Evolutionary conservation across 1,140 invertebrate genomes (phyloP).

Genomic region (Trachelipus rathkii): DNA sequence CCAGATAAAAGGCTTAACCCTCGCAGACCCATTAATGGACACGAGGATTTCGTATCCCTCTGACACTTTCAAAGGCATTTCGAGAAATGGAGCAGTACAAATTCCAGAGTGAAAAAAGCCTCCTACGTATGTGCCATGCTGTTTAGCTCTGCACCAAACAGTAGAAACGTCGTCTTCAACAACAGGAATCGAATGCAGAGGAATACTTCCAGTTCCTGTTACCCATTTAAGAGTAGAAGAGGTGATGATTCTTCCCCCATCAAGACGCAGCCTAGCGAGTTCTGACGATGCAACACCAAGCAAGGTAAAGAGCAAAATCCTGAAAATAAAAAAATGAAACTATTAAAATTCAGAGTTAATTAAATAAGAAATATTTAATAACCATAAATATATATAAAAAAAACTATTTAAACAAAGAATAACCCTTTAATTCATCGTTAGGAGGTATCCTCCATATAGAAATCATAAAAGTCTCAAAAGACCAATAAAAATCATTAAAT

Average conservation of each 20-base stretch:
- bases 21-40: conserved; percentile 41
- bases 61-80: conserved; percentile 20
- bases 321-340: not conserved
- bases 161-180: conserved; percentile 36
- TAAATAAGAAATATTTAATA: not conserved
- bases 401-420: no score
- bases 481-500: no score
- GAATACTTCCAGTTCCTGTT: conserved; percentile 11
- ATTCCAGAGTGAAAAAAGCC: conserved; percentile 37
- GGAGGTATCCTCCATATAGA: no score
- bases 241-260: conserved; percentile 37
- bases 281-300: conserved; percentile 23
- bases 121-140: conserved; percentile 37
- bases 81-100: conserved; percentile 42
- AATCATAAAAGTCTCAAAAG: no score
- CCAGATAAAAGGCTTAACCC: conserved; percentile 34
- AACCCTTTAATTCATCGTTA: no score
- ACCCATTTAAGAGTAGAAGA: conserved; percentile 43
- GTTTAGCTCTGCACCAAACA: conserved; percentile 42
- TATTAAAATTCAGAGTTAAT: conserved; percentile 3
- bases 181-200: conserved; percentile 32
- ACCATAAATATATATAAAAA: not conserved
- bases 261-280: conserved; percentile 39
- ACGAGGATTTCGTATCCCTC: conserved; percentile 38
- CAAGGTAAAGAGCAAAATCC: conserved; percentile 25